A percentile compares a stretch with the other conserved stretches of the same genome.
Conservation (phyloP, 2,888 invertebrate genomes). For the Cheilosia grossa region DNA sequence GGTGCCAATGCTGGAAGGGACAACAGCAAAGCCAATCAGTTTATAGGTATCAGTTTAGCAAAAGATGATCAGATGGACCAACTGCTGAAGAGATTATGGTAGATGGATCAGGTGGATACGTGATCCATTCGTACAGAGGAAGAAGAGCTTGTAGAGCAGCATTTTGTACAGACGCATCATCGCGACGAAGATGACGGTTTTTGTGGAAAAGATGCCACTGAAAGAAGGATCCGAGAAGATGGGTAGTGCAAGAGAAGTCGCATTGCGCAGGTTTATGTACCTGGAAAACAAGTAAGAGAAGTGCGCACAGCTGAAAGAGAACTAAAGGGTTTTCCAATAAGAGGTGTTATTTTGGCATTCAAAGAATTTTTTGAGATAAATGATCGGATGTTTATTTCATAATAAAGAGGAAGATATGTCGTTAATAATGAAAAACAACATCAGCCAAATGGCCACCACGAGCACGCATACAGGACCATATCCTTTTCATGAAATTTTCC, state of each 20-base stretch:
- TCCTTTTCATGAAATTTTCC: too few relatives aligned
- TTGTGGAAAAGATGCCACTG: conserved; percentile 16
- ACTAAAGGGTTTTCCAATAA: too few relatives aligned
- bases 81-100: background rate
- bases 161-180: conserved; percentile 3
- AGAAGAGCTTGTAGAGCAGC: conserved; percentile 19
- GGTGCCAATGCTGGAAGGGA: background rate
- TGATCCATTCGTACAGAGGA: conserved; percentile 17
- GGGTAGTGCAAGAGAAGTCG: background rate
- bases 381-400: too few relatives aligned
- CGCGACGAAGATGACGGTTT: background rate
- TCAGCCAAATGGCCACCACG: too few relatives aligned
- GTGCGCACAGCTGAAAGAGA: too few relatives aligned
- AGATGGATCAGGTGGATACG: conserved; percentile 8
- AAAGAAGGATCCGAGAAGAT: background rate
- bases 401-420: too few relatives aligned
- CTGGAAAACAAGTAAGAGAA: background rate
- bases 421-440: too few relatives aligned
- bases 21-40: background rate
- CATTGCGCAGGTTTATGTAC: background rate
- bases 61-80: background rate
- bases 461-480: too few relatives aligned
- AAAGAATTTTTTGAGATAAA: too few relatives aligned
- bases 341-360: too few relatives aligned
- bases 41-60: background rate